Conservation (phyloP, 2,797 vertebrate species). For the Oceanodroma leucorhoa region DNA sequence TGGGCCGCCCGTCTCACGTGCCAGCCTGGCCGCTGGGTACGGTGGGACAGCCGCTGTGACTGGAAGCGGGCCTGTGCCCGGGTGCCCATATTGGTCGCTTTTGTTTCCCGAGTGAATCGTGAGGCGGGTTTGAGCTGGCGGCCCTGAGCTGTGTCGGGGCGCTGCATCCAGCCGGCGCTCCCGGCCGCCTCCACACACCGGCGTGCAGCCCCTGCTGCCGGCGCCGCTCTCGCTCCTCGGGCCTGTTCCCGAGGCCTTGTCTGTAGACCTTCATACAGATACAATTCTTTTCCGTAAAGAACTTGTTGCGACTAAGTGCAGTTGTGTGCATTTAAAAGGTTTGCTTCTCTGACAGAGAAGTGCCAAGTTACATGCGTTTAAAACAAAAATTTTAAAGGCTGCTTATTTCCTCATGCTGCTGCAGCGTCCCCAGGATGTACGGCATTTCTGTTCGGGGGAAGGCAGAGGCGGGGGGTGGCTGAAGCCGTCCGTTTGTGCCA, state of each 20-base stretch:
- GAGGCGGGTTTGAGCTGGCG: neutral
- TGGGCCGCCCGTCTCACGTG: accelerated
- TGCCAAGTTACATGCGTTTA: accelerated
- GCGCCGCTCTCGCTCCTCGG: accelerated
- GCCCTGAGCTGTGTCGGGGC: accelerated
- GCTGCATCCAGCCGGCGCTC: accelerated
- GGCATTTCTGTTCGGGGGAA: accelerated
- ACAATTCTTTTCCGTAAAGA: accelerated
- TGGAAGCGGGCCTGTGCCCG: accelerated
- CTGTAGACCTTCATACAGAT: accelerated
- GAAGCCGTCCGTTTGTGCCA: neutral
- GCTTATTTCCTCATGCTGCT: accelerated
- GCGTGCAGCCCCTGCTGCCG: accelerated
- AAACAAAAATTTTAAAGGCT: accelerated
- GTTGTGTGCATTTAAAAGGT: neutral
- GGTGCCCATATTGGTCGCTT: accelerated
- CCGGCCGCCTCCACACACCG: accelerated
- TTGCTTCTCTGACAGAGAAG: neutral
- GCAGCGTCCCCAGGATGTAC: accelerated
- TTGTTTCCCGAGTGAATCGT: neutral
- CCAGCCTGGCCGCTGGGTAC: neutral
- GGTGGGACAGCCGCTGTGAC: accelerated
- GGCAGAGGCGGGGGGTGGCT: accelerated
- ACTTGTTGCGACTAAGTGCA: accelerated
- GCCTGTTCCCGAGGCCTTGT: too few relatives aligned